Percentiles rank a stretch among this genome's conserved stretches.
Conservation (phyloP, 2,888 invertebrate species). For the Anaspis maculata region DNA sequence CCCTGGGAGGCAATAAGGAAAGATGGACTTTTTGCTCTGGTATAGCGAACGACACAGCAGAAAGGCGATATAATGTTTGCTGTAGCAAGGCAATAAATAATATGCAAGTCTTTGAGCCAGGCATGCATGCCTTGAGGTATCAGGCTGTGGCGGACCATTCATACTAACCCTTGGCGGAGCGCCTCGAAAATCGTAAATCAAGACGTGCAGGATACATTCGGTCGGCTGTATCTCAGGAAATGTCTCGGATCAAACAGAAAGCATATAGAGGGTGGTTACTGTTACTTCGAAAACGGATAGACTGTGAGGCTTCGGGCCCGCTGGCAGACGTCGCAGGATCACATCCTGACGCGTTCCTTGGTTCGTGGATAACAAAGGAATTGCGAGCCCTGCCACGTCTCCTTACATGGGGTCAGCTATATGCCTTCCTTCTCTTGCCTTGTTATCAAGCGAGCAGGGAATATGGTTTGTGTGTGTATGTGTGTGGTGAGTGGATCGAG, state of each 20-base stretch:
- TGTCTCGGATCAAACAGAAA: slow-evolving; percentile 45
- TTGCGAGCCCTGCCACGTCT: slow-evolving; percentile 35
- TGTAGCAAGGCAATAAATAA: slow-evolving; percentile 44
- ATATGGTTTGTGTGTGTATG: too few species aligned
- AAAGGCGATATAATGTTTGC: slow-evolving; percentile 37
- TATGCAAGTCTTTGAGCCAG: slow-evolving; percentile 43
- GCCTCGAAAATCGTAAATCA: slow-evolving; percentile 6
- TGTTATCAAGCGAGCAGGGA: slow-evolving; percentile 12
- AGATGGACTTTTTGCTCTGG: too few species aligned
- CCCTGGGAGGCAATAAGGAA: too few species aligned
- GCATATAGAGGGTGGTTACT: slow-evolving; percentile 44
- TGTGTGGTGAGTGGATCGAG: too few species aligned
- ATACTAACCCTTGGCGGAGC: too few species aligned
- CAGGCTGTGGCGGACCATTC: slow-evolving; percentile 32
- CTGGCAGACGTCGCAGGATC: neutral
- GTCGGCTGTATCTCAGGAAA: slow-evolving; percentile 35
- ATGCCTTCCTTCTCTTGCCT: too few species aligned
- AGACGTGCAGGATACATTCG: slow-evolving; percentile 21
- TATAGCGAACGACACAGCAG: too few species aligned
- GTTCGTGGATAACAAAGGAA: slow-evolving; percentile 42
- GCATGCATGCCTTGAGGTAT: slow-evolving; percentile 41
- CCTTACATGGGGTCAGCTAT: slow-evolving; percentile 33
- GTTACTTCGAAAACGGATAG: slow-evolving; percentile 29
- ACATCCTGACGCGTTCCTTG: slow-evolving; percentile 30
- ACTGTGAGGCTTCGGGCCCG: slow-evolving; percentile 30